These are phyloP conservation scores for Colinus virginianus DNA, from an alignment of 2,113 vertebrate genomes.

Conservation along the genomic window DNA sequence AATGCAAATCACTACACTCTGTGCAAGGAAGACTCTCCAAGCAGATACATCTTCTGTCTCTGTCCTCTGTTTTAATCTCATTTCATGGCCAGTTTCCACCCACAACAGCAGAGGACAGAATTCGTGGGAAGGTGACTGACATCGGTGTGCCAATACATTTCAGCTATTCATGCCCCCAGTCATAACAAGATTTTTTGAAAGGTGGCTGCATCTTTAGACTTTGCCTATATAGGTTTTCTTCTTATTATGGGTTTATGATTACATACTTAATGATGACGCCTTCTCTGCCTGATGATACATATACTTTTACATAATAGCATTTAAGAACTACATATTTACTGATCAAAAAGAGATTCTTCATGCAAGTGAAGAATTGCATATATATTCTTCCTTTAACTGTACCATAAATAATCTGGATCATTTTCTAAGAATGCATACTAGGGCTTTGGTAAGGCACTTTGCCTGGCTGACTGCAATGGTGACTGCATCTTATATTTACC, in stretches of 20 bases:
- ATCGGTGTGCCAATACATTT: rapidly evolving
- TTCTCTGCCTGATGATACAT: constrained; percentile 35
- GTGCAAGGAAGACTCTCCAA: background rate
- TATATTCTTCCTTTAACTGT: background rate
- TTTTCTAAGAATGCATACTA: background rate
- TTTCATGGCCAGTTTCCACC: background rate
- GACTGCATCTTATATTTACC: background rate
- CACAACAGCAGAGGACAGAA: background rate
- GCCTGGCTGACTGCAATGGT: background rate
- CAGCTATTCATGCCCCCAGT: background rate
- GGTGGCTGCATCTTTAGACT: background rate
- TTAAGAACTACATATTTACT: constrained; percentile 29
- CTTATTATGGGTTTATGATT: constrained; percentile 42
- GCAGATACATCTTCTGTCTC: background rate
- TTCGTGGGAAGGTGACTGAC: rapidly evolving
- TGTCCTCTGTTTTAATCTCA: background rate
- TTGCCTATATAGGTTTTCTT: background rate
- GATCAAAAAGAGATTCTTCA: constrained; percentile 14
- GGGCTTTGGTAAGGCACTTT: background rate
- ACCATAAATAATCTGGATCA: constrained; percentile 29
- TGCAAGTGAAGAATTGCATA: constrained; percentile 36
- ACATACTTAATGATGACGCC: constrained; percentile 14
- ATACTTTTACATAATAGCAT: constrained; percentile 40
- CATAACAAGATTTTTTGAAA: background rate
- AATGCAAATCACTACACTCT: rapidly evolving